A percentile compares a stretch with the other conserved stretches of the same genome.
Evolutionary conservation across 2,797 vertebrate genomes (phyloP).

Genomic region (Ptychobarbus kaznakovi): DNA sequence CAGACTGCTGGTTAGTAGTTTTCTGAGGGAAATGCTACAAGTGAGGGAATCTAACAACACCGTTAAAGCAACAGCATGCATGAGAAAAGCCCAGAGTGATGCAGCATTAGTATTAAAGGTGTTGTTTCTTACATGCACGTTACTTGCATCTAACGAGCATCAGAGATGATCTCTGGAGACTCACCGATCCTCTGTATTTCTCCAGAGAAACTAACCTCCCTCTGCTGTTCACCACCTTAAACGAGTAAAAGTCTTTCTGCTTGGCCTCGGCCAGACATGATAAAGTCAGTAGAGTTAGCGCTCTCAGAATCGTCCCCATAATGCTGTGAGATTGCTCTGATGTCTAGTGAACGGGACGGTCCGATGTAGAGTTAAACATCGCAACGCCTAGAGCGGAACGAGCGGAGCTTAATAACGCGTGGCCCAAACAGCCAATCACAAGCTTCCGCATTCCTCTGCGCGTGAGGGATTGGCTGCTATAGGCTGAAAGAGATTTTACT

Average conservation of each 20-base stretch:
- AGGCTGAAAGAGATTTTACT: too few relatives aligned
- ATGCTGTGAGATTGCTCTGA: constrained; percentile 10
- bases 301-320: constrained; percentile 70
- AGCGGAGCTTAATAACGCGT: not conserved
- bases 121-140: constrained; percentile 38
- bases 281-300: constrained; percentile 71
- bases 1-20: constrained; percentile 8
- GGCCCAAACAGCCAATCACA: not conserved
- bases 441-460: not conserved
- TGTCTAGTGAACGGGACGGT: not conserved
- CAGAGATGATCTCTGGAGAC: constrained; percentile 64
- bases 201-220: constrained; percentile 94
- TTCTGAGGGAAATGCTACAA: not conserved
- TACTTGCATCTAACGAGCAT: constrained; percentile 20
- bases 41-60: not conserved
- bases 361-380: not conserved
- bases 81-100: not conserved
- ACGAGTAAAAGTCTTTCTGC: constrained; percentile 89
- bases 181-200: constrained; percentile 97
- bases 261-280: constrained; percentile 73
- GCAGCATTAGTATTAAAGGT: not conserved
- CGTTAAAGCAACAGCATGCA: not conserved
- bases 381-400: not conserved
- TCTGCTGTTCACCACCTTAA: constrained; percentile 93
- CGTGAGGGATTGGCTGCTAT: too few relatives aligned